Percentiles rank a stretch among this genome's conserved stretches.
Conservation (phyloP, 2,113 vertebrate species). For the Oreochromis tanganicae region DNA sequence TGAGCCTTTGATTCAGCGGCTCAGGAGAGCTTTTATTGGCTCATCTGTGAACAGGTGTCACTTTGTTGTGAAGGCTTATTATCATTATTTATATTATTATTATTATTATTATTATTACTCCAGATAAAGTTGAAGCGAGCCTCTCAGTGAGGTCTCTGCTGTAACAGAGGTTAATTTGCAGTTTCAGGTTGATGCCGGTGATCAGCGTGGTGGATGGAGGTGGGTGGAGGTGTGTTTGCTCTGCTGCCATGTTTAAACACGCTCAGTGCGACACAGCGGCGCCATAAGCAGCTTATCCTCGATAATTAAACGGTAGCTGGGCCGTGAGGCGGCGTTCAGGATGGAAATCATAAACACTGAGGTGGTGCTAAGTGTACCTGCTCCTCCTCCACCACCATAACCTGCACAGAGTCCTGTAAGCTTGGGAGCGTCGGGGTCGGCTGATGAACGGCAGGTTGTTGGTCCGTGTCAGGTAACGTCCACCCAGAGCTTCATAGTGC, state of each 20-base stretch:
- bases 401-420: background rate
- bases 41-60: background rate
- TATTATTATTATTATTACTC: too few relatives aligned
- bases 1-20: background rate
- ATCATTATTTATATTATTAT: too few relatives aligned
- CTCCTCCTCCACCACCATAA: background rate
- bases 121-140: background rate
- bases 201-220: background rate
- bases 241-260: background rate
- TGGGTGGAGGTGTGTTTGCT: background rate
- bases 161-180: background rate
- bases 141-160: background rate
- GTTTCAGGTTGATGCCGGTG: background rate
- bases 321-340: background rate
- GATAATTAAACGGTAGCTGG: background rate
- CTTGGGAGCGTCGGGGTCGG: background rate
- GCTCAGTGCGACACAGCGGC: background rate
- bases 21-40: rapidly evolving
- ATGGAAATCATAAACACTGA: background rate
- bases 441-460: background rate
- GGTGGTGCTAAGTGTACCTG: background rate
- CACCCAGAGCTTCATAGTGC: background rate
- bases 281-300: background rate
- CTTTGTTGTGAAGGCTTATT: background rate
- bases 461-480: background rate